Base-by-base conservation (phyloP, 1,140 invertebrate genomes). In the Zeugodacus cucurbitae region DNA sequence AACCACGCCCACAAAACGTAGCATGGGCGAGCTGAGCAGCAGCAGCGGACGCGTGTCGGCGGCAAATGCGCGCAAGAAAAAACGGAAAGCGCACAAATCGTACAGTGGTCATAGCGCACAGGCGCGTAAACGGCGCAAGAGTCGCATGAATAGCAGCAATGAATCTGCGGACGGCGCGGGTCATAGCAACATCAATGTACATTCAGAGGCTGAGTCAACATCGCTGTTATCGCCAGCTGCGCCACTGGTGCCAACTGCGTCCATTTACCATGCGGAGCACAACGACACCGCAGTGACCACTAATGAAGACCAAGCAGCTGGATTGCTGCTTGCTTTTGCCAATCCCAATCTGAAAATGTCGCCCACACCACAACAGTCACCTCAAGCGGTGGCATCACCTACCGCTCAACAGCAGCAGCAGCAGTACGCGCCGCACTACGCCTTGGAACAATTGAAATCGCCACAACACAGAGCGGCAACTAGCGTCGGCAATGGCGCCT, bases 141-240 rank as follows among this genome's bases (percentile, higher is more conserved):
- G 95, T 41, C 94, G 96, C 8, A 92, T 96, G 0, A 96, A 96
- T 92, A 96, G 96, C 0, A 95, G 95, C 0, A 97, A 97, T 89
- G 97, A 96, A 0, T 96, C 96, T 88, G 93, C 96, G 70, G 95
- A 92, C n/a, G 91, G 89, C 11, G n/a, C 64, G 26, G 67, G 29
- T 20, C 20, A 22, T 20, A 48, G 62, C 59, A 44, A 86, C 5
- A 14, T 2, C 41, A 54, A 26, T 7, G 11, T 22, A 20, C 41
- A 54, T 26, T 86, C 82, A 17, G 86, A 87, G 7, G 26, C 54
- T 0, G 96, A 97, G 89, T 97, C 96, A 0, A 94, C 94, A 87
- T 91, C 93, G 0, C 91, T 95, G 91, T 93, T 94, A 20, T 95
- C 95, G 17, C 95, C 95, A 26, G 94, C 94, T 48, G 70, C 78